Evolutionary conservation across 2,888 invertebrate genomes (phyloP), one percentile per base, ranked within the genome.

Genomic region (Rosalia funebris): DNA sequence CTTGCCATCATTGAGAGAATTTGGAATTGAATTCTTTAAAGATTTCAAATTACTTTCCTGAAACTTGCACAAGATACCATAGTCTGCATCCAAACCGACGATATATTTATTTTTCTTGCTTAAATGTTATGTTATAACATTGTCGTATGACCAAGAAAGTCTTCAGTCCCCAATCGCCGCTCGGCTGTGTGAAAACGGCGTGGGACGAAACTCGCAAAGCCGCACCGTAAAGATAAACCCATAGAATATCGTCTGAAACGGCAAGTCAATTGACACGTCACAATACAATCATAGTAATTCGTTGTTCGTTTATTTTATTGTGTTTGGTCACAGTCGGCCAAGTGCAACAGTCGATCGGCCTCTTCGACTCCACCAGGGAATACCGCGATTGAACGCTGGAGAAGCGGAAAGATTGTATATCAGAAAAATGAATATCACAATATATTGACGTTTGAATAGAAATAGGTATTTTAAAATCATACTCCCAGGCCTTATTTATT

Each of bases 221-320:
- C 19, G 41, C 54, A 11, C 41, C 41, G 10, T 19, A 47, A 54
- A 47, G 44, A 47, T 54, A 58, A 62, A 31, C 42, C 58, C 42
- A 46, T 37, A 44, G 52, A 47, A 62, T 52, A 54, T 31, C 55
- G 41, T 36, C 45, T 32, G 62, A 42, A 60, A 60, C 48, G 54
- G 68, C 67, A 60, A 69, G 71, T 73, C 74, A 72, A 72, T 74
- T 72, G 72, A 66, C 72, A 74, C 72, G 71, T 71, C 74, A 74
- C 72, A 71, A 72, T 70, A 71, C 71, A 73, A 73, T 73, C 72
- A 69, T 67, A 62, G 68, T 67, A 65, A 72, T 71, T 70, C 71
- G 66, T 66, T 37, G 71, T 69, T 68, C 71, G 70, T 71, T 73
- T 70, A 66, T 72, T 72, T 74, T 71, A 72, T 74, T 69, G 72